Conservation (phyloP, 1,140 invertebrate species). For the Orchesella cincta region DNA sequence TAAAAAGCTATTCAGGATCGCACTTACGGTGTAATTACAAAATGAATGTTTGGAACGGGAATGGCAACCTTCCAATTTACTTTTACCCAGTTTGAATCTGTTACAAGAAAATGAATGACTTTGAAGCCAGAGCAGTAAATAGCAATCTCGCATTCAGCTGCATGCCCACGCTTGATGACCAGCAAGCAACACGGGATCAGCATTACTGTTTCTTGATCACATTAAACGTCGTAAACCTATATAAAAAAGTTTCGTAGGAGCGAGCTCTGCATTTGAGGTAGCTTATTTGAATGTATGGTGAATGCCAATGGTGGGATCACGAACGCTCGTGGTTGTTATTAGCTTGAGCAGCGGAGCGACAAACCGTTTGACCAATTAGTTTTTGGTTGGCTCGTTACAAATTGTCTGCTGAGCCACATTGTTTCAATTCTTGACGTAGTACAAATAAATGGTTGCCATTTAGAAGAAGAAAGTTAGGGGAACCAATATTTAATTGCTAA, state of each 20-base stretch:
- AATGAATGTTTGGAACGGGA: not conserved
- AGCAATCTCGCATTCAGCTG: conserved; percentile 12
- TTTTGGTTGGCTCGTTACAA: conserved; percentile 14
- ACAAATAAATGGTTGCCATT: no score
- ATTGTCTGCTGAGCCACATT: not conserved
- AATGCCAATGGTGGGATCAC: not conserved
- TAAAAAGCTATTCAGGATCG: conserved; percentile 5
- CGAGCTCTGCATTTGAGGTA: no score
- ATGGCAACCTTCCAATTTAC: conserved; percentile 9
- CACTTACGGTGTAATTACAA: not conserved
- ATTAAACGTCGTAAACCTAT: no score
- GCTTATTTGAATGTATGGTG: no score
- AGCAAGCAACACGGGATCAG: no score
- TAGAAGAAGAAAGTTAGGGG: no score
- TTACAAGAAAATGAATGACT: not conserved
- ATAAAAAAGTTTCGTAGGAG: no score
- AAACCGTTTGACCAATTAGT: conserved; percentile 48
- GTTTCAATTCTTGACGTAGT: no score
- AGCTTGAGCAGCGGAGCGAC: conserved; percentile 47
- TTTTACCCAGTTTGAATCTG: not conserved
- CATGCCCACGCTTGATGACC: not conserved
- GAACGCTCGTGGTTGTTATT: conserved; percentile 37
- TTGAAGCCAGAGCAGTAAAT: not conserved
- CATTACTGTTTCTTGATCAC: no score
- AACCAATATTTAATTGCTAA: no score